Base-by-base conservation (phyloP, 2,797 vertebrate genomes). In the Synanceia verrucosa region DNA sequence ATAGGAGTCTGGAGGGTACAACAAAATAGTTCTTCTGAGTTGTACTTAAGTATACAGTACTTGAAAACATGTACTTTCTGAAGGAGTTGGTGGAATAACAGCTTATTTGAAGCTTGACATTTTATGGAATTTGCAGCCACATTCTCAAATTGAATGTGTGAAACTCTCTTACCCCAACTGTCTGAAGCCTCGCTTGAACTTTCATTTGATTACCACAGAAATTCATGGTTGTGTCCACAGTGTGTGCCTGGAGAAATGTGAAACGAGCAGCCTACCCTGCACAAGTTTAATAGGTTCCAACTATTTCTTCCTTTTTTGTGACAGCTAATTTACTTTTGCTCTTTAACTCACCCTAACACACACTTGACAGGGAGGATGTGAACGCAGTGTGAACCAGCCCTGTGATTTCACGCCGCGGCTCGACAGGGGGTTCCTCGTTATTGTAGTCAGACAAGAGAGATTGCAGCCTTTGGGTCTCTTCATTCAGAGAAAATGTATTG, bases 291-390 rank as follows among this genome's bases (percentile, higher is more conserved):
- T 81, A 71, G 73, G 48, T 75, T 85, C 76, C 52, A 65, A 74
- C 41, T 50, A 52, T 73, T 88, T 87, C 78, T 85, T 71, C 58
- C 65, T 41, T 73, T 82, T 74, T 44, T 75, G 67, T 83, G 73
- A 89, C 83, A 88, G 78, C 74, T 87, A 86, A 92, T 93, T 91
- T 83, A 75, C 89, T 91, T 92, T 85, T 70, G 70, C 82, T 81
- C 86, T 84, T 83, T 82, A 79, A 73, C 72, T 65, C 59, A 52
- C 62, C 43, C 55, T 63, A 39, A 65, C 56, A 69, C 60, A 63
- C 56, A 58, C 70, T 79, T 78, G 80, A 79, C 69, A 73, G 67
- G 48, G 78, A 43, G 79, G 43, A 55, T 59, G 69, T 63, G 72
- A 88, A 84, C 63, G 56, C 65, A 78, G 72, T 82, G 72, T 83